These are phyloP conservation scores for Gulo gulo DNA, from an alignment of 2,113 vertebrate genomes.

Conservation along the genomic window DNA sequence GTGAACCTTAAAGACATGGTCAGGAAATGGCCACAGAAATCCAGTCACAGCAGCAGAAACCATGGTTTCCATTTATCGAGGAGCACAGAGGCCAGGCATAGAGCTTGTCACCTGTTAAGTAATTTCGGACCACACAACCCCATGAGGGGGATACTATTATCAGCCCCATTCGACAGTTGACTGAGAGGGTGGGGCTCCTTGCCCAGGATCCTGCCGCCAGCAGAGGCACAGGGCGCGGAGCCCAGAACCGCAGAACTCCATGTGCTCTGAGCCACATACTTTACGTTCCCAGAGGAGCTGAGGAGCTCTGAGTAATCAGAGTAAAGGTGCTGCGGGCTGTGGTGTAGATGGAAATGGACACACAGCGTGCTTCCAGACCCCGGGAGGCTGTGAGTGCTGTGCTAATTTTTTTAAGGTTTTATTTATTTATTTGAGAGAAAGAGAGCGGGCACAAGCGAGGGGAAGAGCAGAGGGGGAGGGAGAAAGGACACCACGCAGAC, in stretches of 20 bases:
- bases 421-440: not conserved
- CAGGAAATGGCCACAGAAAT: not conserved
- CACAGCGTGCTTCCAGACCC: not conserved
- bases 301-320: not conserved
- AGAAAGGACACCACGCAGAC: not conserved
- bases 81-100: fast-evolving
- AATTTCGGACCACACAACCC: too few relatives aligned
- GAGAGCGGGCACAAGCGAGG: not conserved
- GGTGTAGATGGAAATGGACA: not conserved
- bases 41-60: not conserved
- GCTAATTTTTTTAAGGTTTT: not conserved
- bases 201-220: fast-evolving
- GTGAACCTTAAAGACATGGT: not conserved
- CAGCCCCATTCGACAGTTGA: too few relatives aligned
- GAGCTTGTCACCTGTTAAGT: not conserved
- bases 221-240: not conserved
- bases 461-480: not conserved
- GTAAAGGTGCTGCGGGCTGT: too few relatives aligned
- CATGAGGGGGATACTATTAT: too few relatives aligned
- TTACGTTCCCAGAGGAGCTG: not conserved
- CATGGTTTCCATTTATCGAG: not conserved
- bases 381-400: not conserved
- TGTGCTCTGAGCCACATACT: too few relatives aligned
- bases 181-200: not conserved
- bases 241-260: too few relatives aligned